Conservation (phyloP, 2,888 invertebrate species). For the Harpalus rubripes region DNA sequence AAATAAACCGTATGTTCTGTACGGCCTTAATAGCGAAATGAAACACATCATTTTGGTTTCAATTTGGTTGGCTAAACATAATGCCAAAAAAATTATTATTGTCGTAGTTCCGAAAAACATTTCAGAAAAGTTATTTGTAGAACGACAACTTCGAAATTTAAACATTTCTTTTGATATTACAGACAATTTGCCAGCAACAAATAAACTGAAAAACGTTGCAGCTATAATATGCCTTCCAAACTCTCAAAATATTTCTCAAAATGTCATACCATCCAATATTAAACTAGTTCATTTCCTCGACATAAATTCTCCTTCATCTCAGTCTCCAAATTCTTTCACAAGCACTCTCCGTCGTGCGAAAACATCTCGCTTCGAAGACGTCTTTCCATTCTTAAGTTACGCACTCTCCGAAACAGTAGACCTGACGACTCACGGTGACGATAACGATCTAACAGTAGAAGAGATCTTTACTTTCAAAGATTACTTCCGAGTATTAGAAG, state of each 20-base stretch:
- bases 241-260: not conserved
- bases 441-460: not conserved
- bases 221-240: not conserved
- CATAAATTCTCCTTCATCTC: not conserved
- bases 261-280: not conserved
- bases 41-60: not conserved
- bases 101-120: not conserved
- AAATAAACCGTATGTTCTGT: not conserved
- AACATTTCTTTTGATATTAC: not conserved
- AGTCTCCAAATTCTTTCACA: not conserved
- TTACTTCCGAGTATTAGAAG: conserved; percentile 6
- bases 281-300: not conserved
- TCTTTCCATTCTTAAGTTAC: not conserved
- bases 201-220: conserved; percentile 11
- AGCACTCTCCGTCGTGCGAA: conserved; percentile 10
- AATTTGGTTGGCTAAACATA: conserved; percentile 7
- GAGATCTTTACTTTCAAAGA: conserved; percentile 31
- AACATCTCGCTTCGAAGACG: conserved; percentile 6
- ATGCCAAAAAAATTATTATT: not conserved
- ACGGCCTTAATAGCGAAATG: not conserved
- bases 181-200: not conserved
- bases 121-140: not conserved
- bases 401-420: not conserved
- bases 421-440: not conserved
- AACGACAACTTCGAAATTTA: not conserved